Conservation (phyloP, 2,797 vertebrate genomes). For the Huso huso region DNA sequence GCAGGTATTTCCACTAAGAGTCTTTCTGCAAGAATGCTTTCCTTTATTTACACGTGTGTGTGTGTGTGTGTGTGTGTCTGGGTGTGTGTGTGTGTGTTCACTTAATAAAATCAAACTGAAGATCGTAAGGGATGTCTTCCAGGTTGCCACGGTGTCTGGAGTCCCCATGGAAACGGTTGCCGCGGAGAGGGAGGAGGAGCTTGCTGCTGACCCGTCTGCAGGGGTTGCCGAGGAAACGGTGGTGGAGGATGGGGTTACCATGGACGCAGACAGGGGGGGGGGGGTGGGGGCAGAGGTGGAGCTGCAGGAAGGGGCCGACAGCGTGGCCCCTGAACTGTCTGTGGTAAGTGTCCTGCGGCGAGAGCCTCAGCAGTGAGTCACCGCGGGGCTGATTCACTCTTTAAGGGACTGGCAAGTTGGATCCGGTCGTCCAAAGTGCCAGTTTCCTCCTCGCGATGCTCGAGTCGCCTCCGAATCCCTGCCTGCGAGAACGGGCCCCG, state of each 20-base stretch:
- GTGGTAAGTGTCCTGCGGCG: conserved; percentile 19
- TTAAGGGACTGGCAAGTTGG: too few relatives aligned
- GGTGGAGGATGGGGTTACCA: conserved; percentile 8
- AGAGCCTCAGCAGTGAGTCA: too few relatives aligned
- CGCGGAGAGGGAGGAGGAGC: neutral
- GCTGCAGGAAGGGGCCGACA: conserved; percentile 5
- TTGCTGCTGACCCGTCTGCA: too few relatives aligned
- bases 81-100: neutral
- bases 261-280: conserved; percentile 16
- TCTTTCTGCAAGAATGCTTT: too few relatives aligned
- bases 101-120: neutral
- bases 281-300: conserved; percentile 33
- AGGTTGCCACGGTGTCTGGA: neutral
- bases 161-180: conserved; percentile 8
- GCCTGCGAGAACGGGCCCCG: too few relatives aligned
- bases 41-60: neutral
- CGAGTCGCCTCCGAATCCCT: too few relatives aligned
- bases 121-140: neutral
- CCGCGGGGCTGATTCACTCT: too few relatives aligned
- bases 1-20: too few relatives aligned
- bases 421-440: too few relatives aligned
- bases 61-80: neutral
- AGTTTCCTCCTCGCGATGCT: too few relatives aligned
- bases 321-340: conserved; percentile 5
- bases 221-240: conserved; percentile 22